A percentile compares a stretch with the other conserved stretches of the same genome.
These are phyloP conservation scores for Pocillopora grandis DNA, from an alignment of 92 coral and sea anemone genomes.

Conservation along the genomic window DNA sequence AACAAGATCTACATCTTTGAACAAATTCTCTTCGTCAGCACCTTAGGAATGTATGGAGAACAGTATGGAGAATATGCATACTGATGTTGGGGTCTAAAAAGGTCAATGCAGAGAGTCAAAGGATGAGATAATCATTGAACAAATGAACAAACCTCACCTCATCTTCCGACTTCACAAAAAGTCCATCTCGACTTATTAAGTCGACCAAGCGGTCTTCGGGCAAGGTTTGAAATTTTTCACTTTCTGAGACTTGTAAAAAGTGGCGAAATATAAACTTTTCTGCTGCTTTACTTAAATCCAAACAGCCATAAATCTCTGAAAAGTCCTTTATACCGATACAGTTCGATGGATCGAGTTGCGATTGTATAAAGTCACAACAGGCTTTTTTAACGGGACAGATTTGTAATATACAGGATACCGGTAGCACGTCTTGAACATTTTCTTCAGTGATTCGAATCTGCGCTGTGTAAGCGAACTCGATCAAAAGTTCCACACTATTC, in stretches of 20 bases:
- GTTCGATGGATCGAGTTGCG: conserved; percentile 79
- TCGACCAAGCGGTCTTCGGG: conserved; percentile 54
- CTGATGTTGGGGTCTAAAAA: too few relatives aligned
- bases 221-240: conserved; percentile 67
- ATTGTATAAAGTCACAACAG: conserved; percentile 72
- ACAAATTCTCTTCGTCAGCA: too few relatives aligned
- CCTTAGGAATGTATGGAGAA: too few relatives aligned
- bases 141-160: conserved; percentile 69
- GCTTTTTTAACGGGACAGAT: conserved; percentile 67
- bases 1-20: too few relatives aligned
- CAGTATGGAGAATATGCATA: too few relatives aligned
- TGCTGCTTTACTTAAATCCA: conserved; percentile 58
- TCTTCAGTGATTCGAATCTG: conserved; percentile 67
- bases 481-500: conserved; percentile 63
- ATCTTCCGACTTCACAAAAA: conserved; percentile 84
- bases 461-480: conserved; percentile 79
- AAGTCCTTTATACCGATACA: conserved; percentile 74
- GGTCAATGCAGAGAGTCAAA: too few relatives aligned
- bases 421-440: conserved; percentile 71
- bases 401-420: conserved; percentile 77
- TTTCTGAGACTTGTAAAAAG: conserved; percentile 62
- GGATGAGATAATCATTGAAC: too few relatives aligned
- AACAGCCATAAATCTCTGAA: conserved; percentile 73
- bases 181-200: conserved; percentile 67
- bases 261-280: conserved; percentile 65